Evolutionary conservation across 2,888 invertebrate species (phyloP), one percentile per base, ranked within the genome.

Genomic region (Sarcophaga variegata): DNA sequence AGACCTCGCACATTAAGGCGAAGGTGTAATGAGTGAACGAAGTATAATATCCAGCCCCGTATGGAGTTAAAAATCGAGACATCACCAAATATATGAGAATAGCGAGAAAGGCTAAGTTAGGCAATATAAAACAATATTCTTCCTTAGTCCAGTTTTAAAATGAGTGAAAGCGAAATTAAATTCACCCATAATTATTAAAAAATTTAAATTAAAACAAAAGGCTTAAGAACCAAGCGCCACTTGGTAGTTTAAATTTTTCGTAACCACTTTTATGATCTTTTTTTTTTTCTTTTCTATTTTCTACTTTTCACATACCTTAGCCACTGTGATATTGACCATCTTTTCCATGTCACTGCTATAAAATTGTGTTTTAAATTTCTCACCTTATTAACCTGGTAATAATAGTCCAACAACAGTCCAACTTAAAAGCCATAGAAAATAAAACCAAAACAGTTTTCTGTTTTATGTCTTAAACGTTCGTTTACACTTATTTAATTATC

Each of bases 351-450:
- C 76, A 67, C 62, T 85, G 25, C 22, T 45, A 59, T 62, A 67
- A 76, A 77, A 81, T 64, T 66, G 62, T 49, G 76, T 85, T 76
- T 84, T 76, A 80, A 66, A 76, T 84, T 76, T 62, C 80, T 81
- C 80, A 81, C 80, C 84, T 85, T 77, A 66, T 66, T 81, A 76
- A 80, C 84, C 84, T 66, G 66, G 8, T 37, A 37, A 37, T 37
- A 37, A 37, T 37, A 37, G 8, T 37, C 37, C 8, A 37, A 37
- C 37, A 37, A 37, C 37, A 17, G 22, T 22, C 22, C 22, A 22
- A 22, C 5, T 14, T 12, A 20, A 64, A 80, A 71, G 17, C 54
- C 70, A 80, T 70, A 72, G 69, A 59, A 25, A 75, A 70, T 47
- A 37, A 84, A 75, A 62, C 63, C 62, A 17, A 17, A 47, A 71